A percentile compares a stretch with the other conserved stretches of the same genome.
phyloP scores from a whole-genome alignment of 2,797 vertebrate species.

The Chaenodraco wilsoni region DNA sequence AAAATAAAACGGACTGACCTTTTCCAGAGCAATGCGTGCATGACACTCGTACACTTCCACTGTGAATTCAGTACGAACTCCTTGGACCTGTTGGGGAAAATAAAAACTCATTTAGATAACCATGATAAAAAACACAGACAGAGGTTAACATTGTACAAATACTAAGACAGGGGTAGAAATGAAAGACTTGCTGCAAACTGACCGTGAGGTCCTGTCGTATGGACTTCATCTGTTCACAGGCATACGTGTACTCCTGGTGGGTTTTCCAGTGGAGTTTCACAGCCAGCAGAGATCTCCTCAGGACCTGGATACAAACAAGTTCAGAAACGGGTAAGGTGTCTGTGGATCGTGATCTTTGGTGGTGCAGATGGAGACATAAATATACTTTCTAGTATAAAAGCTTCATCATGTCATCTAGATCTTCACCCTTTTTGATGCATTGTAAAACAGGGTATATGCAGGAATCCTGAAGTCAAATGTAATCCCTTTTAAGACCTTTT shows the following conservation, averaged over 20 bases:
- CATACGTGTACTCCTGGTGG: slow-evolving; percentile 92
- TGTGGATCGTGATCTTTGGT: not conserved
- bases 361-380: not conserved
- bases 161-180: not conserved
- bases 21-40: slow-evolving; percentile 93
- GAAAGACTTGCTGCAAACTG: slow-evolving; percentile 31
- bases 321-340: slow-evolving; percentile 3
- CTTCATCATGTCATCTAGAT: not conserved
- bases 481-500: too few species aligned
- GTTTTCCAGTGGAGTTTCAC: slow-evolving; percentile 92
- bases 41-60: slow-evolving; percentile 96
- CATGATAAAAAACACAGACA: not conserved
- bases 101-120: not conserved
- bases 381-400: too few species aligned
- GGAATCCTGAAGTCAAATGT: too few species aligned
- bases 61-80: slow-evolving; percentile 93
- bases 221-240: slow-evolving; percentile 96
- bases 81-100: slow-evolving; percentile 86
- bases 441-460: too few species aligned
- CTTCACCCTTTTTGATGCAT: not conserved
- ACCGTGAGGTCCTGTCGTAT: slow-evolving; percentile 95
- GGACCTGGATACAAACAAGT: slow-evolving; percentile 79
- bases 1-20: slow-evolving; percentile 74
- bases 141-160: not conserved
- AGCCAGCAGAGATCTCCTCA: slow-evolving; percentile 87